Percentiles rank a stretch among this genome's conserved stretches.
Evolutionary conservation across 37 sponge, comb jelly and placozoan genomes (phyloP).

Genomic region (Lycopodina hypogea): DNA sequence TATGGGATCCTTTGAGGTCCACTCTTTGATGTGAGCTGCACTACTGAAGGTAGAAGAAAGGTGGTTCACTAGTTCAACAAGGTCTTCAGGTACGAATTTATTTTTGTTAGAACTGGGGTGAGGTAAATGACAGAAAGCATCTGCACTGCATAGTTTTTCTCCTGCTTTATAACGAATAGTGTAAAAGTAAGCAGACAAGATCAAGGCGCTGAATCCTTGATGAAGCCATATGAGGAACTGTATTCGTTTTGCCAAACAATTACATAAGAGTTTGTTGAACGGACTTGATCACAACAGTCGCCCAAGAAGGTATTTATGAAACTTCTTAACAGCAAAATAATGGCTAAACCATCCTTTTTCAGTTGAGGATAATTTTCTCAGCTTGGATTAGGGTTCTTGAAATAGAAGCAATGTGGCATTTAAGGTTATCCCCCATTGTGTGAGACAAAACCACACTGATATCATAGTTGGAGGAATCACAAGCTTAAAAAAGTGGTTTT

Average conservation of each 20-base stretch:
- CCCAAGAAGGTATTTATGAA: slow-evolving; percentile 1
- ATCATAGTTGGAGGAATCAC: slow-evolving; percentile 49
- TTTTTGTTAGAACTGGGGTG: not conserved
- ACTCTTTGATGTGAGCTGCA: slow-evolving; percentile 4
- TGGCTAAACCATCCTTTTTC: not conserved
- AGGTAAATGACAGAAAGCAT: slow-evolving; percentile 5
- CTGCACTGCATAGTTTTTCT: not conserved
- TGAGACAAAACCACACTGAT: slow-evolving; percentile 41
- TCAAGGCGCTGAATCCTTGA: slow-evolving; percentile 11
- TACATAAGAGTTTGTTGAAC: not conserved
- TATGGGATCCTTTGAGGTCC: not conserved
- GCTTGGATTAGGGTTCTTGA: not conserved
- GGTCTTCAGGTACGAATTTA: not conserved
- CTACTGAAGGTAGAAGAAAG: not conserved
- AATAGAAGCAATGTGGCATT: not conserved
- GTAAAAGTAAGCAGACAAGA: not conserved
- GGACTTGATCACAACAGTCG: not conserved
- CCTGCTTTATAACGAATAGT: slow-evolving; percentile 10
- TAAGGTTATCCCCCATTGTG: not conserved
- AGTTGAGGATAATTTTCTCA: not conserved
- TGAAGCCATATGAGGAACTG: slow-evolving; percentile 25
- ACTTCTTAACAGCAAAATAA: slow-evolving; percentile 13
- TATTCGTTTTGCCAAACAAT: slow-evolving; percentile 6
- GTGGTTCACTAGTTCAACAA: slow-evolving; percentile 6
- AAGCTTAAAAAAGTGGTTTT: slow-evolving; percentile 34